Evolutionary conservation across 2,797 vertebrate species (phyloP).

Genomic region (Ctenochaetus hawaiiensis): DNA sequence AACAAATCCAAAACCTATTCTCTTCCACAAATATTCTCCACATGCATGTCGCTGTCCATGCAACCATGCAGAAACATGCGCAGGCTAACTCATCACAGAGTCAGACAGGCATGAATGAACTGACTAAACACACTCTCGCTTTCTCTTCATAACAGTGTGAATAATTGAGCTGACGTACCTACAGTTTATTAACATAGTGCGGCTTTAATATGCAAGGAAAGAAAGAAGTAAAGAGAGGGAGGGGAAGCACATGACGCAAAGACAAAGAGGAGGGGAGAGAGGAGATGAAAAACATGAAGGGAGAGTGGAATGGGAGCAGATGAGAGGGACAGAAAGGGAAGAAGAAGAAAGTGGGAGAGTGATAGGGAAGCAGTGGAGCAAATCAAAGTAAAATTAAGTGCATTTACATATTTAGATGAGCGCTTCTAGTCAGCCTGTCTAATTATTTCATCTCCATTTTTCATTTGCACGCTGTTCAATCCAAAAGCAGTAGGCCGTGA

Average conservation of each 20-base stretch:
- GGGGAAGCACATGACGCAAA: constrained; percentile 35
- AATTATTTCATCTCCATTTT: constrained; percentile 89
- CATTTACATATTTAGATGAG: constrained; percentile 91
- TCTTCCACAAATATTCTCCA: constrained; percentile 16
- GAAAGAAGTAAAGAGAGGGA: constrained; percentile 25
- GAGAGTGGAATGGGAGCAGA: constrained; percentile 48
- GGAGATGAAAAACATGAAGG: constrained; percentile 58
- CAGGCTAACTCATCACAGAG: constrained; percentile 37
- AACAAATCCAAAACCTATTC: not conserved
- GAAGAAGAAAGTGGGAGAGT: constrained; percentile 61
- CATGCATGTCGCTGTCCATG: constrained; percentile 23
- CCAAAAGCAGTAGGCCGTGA: constrained; percentile 76
- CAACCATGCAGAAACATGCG: constrained; percentile 17
- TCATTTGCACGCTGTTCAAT: constrained; percentile 78
- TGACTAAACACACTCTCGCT: constrained; percentile 59
- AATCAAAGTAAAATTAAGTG: constrained; percentile 89
- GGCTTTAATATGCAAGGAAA: constrained; percentile 66
- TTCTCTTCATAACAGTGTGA: constrained; percentile 44
- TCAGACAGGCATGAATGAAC: constrained; percentile 54
- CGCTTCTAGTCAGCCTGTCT: constrained; percentile 85
- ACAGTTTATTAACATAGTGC: constrained; percentile 64
- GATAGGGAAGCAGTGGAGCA: constrained; percentile 79
- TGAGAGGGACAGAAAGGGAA: constrained; percentile 60
- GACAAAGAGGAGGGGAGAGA: constrained; percentile 27
- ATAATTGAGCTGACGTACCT: constrained; percentile 71